Evolutionary conservation across 2,113 vertebrate species (phyloP), one percentile per base, ranked within the genome.

Genomic region (Rhinolophus ferrumequinum): DNA sequence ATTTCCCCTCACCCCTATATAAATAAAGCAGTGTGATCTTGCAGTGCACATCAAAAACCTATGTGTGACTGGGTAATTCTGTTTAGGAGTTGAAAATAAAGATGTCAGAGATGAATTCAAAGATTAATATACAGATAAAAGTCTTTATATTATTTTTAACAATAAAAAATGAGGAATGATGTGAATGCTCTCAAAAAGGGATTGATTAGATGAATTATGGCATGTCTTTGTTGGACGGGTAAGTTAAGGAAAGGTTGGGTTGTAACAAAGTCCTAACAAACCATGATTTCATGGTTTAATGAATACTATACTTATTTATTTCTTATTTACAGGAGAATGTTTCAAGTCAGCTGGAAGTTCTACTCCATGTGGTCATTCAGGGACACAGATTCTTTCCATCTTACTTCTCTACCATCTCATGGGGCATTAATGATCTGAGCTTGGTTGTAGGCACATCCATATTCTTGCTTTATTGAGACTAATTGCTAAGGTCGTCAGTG

Each of bases 381-480:
- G 60, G 38, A 88, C 50, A 84, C 12, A 79, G n/a, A 16, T 93
- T 96, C 87, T 88, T 79, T 77, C 38, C 24, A 10, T 66, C 24
- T 90, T 79, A 38, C 60, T 90, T 76, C 24, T 94, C 28, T 81
- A 18, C 44, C 75, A 76, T 69, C 24, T 84, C 13, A 0, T 66
- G 38, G 24, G 58, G 26, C 44, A 56, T 62, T 80, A 50, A n/a
- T 64, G 10, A 33, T 96, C 33, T 91, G n/a, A 67, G 15, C 13
- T 88, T 5, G 26, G 9, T 62, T 93, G 24, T 75, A 73, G 54
- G 66, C 50, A 88, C 54, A 75, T 79, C 44, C 13, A 50, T 72
- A 62, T 79, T 79, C 81, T 90, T 64, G 28, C 8, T 90, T 81
- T 92, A 24, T 86, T 87, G 69, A 82, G 89, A 77, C 19, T 90